Conservation (phyloP, 1,140 invertebrate species). For the Amphibalanus amphitrite region DNA sequence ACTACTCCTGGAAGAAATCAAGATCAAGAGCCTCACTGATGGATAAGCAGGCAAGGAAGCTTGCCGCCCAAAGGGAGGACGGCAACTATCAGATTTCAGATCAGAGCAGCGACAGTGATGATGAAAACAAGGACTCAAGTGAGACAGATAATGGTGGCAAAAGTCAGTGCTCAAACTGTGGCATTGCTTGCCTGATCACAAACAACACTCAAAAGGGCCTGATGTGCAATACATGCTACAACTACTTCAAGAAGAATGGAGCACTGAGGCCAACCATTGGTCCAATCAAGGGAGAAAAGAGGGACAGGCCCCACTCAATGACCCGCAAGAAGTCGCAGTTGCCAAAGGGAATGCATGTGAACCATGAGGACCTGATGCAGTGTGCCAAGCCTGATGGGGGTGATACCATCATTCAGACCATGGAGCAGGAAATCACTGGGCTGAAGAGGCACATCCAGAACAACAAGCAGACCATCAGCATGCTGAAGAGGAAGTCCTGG, state of each 20-base stretch:
- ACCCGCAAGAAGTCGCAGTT: slow-evolving; percentile 65
- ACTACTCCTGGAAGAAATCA: slow-evolving; percentile 97
- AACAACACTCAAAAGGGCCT: slow-evolving; percentile 53
- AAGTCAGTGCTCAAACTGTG: slow-evolving; percentile 51
- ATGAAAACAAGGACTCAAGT: slow-evolving; percentile 50
- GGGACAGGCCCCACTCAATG: slow-evolving; percentile 28
- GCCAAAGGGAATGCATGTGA: slow-evolving; percentile 89
- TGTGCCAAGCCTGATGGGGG: slow-evolving; percentile 43
- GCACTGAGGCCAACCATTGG: slow-evolving; percentile 43
- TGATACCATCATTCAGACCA: slow-evolving; percentile 65
- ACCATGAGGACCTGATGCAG: slow-evolving; percentile 67
- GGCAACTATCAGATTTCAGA: slow-evolving; percentile 29
- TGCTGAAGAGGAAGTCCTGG: slow-evolving; percentile 53
- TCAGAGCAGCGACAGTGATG: slow-evolving; percentile 32
- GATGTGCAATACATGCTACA: slow-evolving; percentile 57
- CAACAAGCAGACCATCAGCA: slow-evolving; percentile 79
- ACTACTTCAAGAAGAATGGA: slow-evolving; percentile 49
- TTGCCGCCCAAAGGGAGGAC: slow-evolving; percentile 33
- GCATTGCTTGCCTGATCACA: slow-evolving; percentile 47
- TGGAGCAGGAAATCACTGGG: slow-evolving; percentile 82
- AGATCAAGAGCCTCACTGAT: slow-evolving; percentile 77
- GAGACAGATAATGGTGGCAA: slow-evolving; percentile 14
- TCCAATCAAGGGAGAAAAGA: slow-evolving; percentile 34
- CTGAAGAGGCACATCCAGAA: slow-evolving; percentile 80
- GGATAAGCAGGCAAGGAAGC: slow-evolving; percentile 66